Base-by-base conservation (phyloP, 2,113 vertebrate species). In the Aptenodytes forsteri region DNA sequence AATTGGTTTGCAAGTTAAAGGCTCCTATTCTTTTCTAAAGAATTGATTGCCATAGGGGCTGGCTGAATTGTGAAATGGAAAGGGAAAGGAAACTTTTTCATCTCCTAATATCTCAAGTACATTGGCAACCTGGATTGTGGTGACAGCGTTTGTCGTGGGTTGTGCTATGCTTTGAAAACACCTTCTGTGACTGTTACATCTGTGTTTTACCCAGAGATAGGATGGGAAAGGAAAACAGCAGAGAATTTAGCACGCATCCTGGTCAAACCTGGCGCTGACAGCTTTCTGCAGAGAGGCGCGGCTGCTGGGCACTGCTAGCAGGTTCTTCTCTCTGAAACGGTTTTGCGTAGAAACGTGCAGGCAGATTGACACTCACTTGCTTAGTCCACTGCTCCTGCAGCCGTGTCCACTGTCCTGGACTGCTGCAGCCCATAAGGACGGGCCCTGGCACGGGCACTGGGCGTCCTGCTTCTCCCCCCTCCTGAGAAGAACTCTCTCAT, bases 71-170 rank as follows among this genome's bases (percentile, higher is more conserved):
- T 46, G 56, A 32, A 58, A 38, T 2, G 7, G 54, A 26, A 36
- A 50, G 20, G 40, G 55, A 52, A 46, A 65, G n/a, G 67, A 25
- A 86, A 29, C 1, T 18, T 83, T 59, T 86, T 27, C 10, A 42
- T 70, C 55, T 80, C 21, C 16, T 55, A 9, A 2, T 11, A 34
- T 22, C 72, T 69, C 52, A 23, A 61, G 59, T 72, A 26, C 18
- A 2, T 55, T 18, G 55, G 16, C 16, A 27, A 1, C 10, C 20
- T 5, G n/a, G 72, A 6, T 15, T 9, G 46, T 22, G 69, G 36
- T 16, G 88, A 13, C 16, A 23, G 36, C 0, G 1, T 29, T 30
- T 38, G 64, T 2, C 2, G 0, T 4, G 56, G 18, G 13, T 27
- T 8, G 55, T 77, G 42, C 47, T 79, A 14, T 0, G 2, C 32